Base-by-base conservation (phyloP, 1,140 invertebrate genomes). In the Drosophila biarmipes region DNA sequence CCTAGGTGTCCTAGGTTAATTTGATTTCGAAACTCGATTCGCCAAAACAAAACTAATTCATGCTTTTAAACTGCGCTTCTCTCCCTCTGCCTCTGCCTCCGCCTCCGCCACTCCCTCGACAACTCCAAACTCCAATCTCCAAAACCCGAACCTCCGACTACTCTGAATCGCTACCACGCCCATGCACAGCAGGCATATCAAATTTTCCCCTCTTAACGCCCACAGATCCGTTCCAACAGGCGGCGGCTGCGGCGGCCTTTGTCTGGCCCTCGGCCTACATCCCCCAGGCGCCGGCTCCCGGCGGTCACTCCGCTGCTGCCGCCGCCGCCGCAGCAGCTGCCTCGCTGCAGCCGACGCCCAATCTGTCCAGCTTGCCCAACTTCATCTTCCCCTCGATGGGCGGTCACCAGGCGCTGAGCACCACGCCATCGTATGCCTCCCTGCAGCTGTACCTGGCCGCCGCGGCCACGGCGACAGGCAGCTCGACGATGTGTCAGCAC, bases 171-270 rank as follows among this genome's bases (percentile, higher is more conserved):
- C 63, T 68, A 68, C 62, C 73, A 68, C 64, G 73, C 19, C 64
- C 73, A 86, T 86, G 78, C 80, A 78, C 72, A 80, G 78, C 69
- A 84, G 80, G 80, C 74, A 87, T 90, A 92, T 92, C 80, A 92
- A 91, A 90, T 90, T 82, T 86, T 86, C 86, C 85, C 82, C 76
- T 90, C 78, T 89, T 87, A 84, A 90, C 82, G 78, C 86, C 92
- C 93, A 91, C 94, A 93, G 96, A 96, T 92, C 94, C 95, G 85
- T 93, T 95, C 91, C 95, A 96, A 75, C 95, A 96, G 90, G 94
- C 95, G 1, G 95, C 96, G n/a, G 95, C 90, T 46, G 87, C 96
- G 4, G 90, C 90, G 54, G 86, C 82, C 27, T 90, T 91, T 37
- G 90, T 91, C 40, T 91, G 87, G 90, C 86, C 90, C 49, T 91